These are phyloP conservation scores for Lamellibrachia columna DNA, from an alignment of 2,888 invertebrate species.

Conservation along the genomic window DNA sequence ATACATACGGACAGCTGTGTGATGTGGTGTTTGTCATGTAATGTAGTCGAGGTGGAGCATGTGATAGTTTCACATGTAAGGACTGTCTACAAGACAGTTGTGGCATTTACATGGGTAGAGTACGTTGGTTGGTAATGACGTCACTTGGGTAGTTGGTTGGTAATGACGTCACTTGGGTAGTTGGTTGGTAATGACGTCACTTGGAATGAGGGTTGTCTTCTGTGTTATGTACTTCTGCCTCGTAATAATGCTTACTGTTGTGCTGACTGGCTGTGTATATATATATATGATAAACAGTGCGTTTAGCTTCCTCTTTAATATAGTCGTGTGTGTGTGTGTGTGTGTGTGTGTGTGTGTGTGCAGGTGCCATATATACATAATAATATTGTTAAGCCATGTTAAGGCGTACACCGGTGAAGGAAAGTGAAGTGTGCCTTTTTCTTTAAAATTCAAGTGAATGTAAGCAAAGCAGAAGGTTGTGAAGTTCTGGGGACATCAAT, in stretches of 20 bases:
- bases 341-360: neutral
- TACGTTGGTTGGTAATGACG: neutral
- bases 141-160: neutral
- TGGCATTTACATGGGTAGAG: neutral
- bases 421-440: neutral
- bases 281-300: neutral
- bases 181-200: neutral
- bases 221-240: neutral
- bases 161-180: neutral
- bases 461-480: neutral
- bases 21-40: neutral
- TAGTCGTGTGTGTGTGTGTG: too few species aligned
- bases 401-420: neutral
- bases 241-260: neutral
- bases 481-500: neutral
- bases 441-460: neutral
- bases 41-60: neutral
- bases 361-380: slow-evolving; percentile 6
- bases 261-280: neutral
- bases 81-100: neutral
- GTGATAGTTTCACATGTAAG: neutral
- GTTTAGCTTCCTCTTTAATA: neutral
- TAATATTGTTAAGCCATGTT: neutral
- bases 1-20: neutral
- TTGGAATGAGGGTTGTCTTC: neutral